Percentiles rank a stretch among this genome's conserved stretches.
These are phyloP conservation scores for Eudyptes chrysolophus DNA, from an alignment of 2,113 vertebrate genomes.

Conservation along the genomic window DNA sequence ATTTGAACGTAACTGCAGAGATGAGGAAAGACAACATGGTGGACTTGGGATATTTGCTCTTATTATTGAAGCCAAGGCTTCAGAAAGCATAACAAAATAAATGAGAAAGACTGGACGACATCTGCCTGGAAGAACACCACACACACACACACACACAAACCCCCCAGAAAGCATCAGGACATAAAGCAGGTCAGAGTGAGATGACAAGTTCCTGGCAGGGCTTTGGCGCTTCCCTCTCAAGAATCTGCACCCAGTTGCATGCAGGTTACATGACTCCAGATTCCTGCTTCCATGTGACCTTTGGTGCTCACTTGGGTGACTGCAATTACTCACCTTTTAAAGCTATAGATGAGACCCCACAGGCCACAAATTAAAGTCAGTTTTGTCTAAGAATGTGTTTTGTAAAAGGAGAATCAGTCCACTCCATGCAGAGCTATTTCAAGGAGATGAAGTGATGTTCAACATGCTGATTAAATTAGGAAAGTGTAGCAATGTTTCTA, in stretches of 20 bases:
- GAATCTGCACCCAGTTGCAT: not conserved
- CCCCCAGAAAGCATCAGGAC: not conserved
- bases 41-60: not conserved
- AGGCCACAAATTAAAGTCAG: not conserved
- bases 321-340: not conserved
- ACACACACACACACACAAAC: rapidly evolving
- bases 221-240: not conserved
- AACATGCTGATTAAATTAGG: not conserved
- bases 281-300: not conserved
- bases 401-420: not conserved
- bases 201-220: not conserved
- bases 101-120: not conserved
- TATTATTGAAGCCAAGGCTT: not conserved
- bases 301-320: not conserved
- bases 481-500: not conserved
- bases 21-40: not conserved
- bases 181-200: not conserved
- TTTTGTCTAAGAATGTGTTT: not conserved
- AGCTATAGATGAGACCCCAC: not conserved
- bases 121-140: not conserved
- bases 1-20: not conserved
- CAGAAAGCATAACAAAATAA: not conserved
- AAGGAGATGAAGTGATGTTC: not conserved
- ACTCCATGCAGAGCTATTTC: not conserved
- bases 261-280: not conserved